These are phyloP conservation scores for Hippoglossus stenolepis DNA, from an alignment of 2,113 vertebrate genomes.

Conservation along the genomic window DNA sequence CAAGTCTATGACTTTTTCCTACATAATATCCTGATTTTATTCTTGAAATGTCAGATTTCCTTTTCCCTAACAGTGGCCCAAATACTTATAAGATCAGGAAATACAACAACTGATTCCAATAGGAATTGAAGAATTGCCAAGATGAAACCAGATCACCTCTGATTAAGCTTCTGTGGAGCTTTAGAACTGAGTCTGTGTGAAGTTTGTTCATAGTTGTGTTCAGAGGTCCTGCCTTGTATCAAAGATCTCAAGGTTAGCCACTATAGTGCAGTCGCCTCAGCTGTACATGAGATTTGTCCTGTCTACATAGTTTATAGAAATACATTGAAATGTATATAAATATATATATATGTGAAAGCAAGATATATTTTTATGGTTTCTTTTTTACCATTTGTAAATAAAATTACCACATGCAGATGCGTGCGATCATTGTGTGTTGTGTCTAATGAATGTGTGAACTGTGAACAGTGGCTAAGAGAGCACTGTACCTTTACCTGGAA, in stretches of 20 bases:
- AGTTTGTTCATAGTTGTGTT: slow-evolving; percentile 37
- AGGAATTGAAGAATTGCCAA: slow-evolving; percentile 60
- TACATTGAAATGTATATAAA: slow-evolving; percentile 60
- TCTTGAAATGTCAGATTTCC: slow-evolving; percentile 5
- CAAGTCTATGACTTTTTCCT: background rate
- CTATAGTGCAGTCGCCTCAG: slow-evolving; percentile 50
- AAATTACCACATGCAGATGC: slow-evolving; percentile 54
- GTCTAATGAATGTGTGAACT: slow-evolving; percentile 9
- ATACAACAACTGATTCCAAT: slow-evolving; percentile 63
- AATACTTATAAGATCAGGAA: slow-evolving; percentile 32
- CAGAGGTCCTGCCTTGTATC: slow-evolving; percentile 34
- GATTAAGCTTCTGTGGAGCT: slow-evolving; percentile 77
- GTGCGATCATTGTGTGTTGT: slow-evolving; percentile 15
- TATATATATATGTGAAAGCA: slow-evolving; percentile 67
- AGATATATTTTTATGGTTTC: slow-evolving; percentile 75
- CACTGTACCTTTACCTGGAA: background rate
- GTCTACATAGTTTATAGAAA: slow-evolving; percentile 36
- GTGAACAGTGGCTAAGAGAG: background rate
- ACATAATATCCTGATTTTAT: background rate
- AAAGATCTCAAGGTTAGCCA: slow-evolving; percentile 60
- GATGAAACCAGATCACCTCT: slow-evolving; percentile 55
- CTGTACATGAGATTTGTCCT: slow-evolving; percentile 47
- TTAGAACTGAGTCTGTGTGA: slow-evolving; percentile 54
- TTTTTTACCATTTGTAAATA: slow-evolving; percentile 75
- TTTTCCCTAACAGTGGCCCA: slow-evolving; percentile 22